Base-by-base conservation (phyloP, 2,113 vertebrate genomes). In the Butorides virescens region DNA sequence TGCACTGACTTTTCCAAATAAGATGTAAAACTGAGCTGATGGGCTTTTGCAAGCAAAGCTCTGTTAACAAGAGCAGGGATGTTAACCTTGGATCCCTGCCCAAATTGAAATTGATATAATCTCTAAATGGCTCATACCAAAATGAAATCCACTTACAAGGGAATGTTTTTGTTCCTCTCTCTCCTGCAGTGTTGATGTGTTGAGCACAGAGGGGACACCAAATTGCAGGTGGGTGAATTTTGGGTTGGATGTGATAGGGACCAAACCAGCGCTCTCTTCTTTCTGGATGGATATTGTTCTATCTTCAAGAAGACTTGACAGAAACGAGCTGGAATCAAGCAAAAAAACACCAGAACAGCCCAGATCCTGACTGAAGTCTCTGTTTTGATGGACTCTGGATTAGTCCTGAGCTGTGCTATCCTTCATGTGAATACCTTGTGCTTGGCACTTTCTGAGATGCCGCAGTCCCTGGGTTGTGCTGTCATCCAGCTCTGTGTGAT, bases 31-130 rank as follows among this genome's bases (percentile, higher is more conserved):
- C 22, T 27, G 72, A 93, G 70, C 79, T 72, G 79, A 81, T 91
- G 73, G 56, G 44, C 56, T 96, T 96, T 47, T 95, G 68, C 26
- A 56, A 62, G 86, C 72, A 81, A 92, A 88, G 83, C 90, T 90
- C 75, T 84, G 82, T 91, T 93, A 96, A 91, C 88, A 72, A 42
- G 91, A 86, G 61, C 79, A 53, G 61, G 61, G 88, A 94, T 58
- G 91, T 94, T 94, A 94, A 94, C 91, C 86, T 95, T 97, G 95
- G 96, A 95, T 92, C 29, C 49, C 83, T 96, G 95, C 93, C 96
- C 92, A 58, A 95, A 94, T 22, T 92, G 91, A 84, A 96, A 93
- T 92, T 95, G 92, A 89, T 96, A 44, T 93, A 96, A 94, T 96
- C 63, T 95, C 95, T 90, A 93, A 96, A 90, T 93, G 93, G 94